phyloP scores from a whole-genome alignment of 2,888 invertebrate genomes.

The Zele albiditarsus region DNA sequence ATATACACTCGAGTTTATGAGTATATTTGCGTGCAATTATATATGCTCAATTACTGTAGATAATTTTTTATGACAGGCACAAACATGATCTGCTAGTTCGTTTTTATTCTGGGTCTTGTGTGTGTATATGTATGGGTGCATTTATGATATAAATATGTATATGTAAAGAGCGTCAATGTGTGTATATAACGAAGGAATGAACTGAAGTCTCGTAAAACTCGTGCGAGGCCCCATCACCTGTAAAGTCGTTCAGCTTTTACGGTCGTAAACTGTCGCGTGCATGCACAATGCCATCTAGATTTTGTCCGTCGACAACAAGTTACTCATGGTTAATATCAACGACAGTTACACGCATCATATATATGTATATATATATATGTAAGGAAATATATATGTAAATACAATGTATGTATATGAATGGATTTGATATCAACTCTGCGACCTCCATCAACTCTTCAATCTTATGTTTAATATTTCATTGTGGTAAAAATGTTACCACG shows the following conservation, averaged over 20 bases:
- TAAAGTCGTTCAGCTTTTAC: constrained; percentile 49
- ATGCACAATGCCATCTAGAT: constrained; percentile 39
- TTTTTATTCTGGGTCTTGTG: background rate
- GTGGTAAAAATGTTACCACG: background rate
- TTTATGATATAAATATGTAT: background rate
- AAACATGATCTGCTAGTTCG: constrained; percentile 2
- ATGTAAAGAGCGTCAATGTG: background rate
- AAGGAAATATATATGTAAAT: no score
- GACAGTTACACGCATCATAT: constrained; percentile 20
- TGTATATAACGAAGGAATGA: constrained; percentile 14
- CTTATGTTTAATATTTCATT: background rate
- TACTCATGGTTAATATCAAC: constrained; percentile 19
- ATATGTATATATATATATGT: background rate
- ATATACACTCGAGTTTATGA: constrained; percentile 20
- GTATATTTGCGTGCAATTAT: constrained; percentile 2
- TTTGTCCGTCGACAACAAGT: constrained; percentile 42
- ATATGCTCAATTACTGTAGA: constrained; percentile 9
- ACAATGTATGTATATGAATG: background rate
- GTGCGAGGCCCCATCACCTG: constrained; percentile 46
- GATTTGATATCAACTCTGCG: background rate
- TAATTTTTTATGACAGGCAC: background rate
- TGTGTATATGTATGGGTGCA: background rate
- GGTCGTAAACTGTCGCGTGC: constrained; percentile 51
- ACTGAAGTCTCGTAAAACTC: constrained; percentile 40
- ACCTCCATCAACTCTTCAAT: background rate